Base-by-base conservation (phyloP, 2,113 vertebrate species). In the Piaya cayana region DNA sequence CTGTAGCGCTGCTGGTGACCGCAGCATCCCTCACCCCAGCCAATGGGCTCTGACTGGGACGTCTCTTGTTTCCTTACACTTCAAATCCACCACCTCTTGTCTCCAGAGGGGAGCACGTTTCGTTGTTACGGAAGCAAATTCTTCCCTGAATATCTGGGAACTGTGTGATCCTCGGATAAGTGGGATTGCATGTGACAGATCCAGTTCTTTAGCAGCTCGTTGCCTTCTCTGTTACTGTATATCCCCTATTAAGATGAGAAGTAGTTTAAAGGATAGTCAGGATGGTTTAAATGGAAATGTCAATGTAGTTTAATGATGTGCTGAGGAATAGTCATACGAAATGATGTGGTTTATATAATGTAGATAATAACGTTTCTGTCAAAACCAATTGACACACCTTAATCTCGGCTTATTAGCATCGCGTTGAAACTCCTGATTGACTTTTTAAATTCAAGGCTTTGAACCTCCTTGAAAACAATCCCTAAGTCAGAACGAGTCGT, bases 361-460 rank as follows among this genome's bases (percentile, higher is more conserved):
- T 10, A 36, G 52, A 36, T 77, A 72, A 93, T 62, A 67, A 12
- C 87, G 43, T 79, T 68, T 72, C 93, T 82, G 92, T 93, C 83
- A 96, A 96, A 97, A 82, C 56, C 16, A 86, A 92, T 88, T 93
- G 79, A 71, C 32, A 88, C 21, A 32, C 71, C 37, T n/a, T 83
- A 88, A 67, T 88, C 90, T 69, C 43, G 52, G 52, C 36, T 93
- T 86, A 77, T 59, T 71, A 93, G 67, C 81, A 10, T 86, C 49
- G 23, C 32, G 55, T 83, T 1, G 1, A 86, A 94, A 84, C 67
- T 74, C 67, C 17, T 70, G 50, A 88, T 39, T 72, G 34, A 59
- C n/a, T 75, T 83, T 27, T 47, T 58, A 25, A 47, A 65, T 63
- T 76, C 59, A 59, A 72, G 53, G 68, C 50, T 83, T 83, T 90